A percentile compares a stretch with the other conserved stretches of the same genome.
phyloP scores from a whole-genome alignment of 2,113 vertebrate species.

The Noturus placidus region DNA sequence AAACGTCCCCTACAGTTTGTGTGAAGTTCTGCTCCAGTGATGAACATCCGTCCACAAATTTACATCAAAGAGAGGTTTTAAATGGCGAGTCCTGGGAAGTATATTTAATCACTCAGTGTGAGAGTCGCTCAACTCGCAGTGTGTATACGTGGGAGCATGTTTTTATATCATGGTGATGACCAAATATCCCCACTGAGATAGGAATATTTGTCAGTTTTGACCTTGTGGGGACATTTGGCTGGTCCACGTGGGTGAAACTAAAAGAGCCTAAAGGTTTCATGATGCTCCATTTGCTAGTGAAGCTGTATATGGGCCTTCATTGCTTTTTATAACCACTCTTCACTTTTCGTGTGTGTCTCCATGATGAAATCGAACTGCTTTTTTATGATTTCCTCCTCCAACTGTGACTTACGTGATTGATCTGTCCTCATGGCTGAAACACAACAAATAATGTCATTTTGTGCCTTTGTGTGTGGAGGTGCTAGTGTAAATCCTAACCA shows the following conservation, averaged over 20 bases:
- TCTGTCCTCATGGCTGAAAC: neutral
- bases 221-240: neutral
- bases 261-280: neutral
- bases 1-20: slow-evolving; percentile 77
- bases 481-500: neutral
- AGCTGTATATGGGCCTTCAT: slow-evolving; percentile 61
- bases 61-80: slow-evolving; percentile 81
- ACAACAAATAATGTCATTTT: neutral
- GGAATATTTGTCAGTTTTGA: neutral
- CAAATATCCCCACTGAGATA: neutral
- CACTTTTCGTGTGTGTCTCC: slow-evolving; percentile 15
- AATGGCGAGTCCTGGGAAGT: slow-evolving; percentile 67
- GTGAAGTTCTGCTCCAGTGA: slow-evolving; percentile 73
- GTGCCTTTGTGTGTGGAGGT: neutral
- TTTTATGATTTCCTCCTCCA: slow-evolving; percentile 36
- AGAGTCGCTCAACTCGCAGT: slow-evolving; percentile 58
- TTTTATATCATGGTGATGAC: neutral
- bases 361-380: slow-evolving; percentile 7
- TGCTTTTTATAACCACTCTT: slow-evolving; percentile 64
- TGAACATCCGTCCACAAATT: slow-evolving; percentile 71
- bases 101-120: slow-evolving; percentile 85
- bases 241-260: neutral
- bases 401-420: slow-evolving; percentile 12
- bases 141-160: neutral
- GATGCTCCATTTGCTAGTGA: slow-evolving; percentile 43